Evolutionary conservation across 2,113 vertebrate species (phyloP), one percentile per base, ranked within the genome.

Genomic region (Rallus limicola): DNA sequence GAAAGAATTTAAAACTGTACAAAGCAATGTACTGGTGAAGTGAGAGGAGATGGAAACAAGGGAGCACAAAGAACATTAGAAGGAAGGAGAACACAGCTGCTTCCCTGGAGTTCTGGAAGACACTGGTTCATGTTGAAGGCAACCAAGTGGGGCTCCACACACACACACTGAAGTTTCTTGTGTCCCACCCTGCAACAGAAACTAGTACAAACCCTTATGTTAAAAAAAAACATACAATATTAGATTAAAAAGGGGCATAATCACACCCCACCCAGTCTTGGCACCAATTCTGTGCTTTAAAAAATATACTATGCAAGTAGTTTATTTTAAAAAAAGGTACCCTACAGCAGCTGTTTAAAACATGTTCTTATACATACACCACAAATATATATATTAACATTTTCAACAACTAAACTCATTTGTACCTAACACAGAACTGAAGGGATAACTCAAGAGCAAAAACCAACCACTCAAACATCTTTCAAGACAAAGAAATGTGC

Each of bases 381-480:
- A 97, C 96, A 97, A 94, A 97, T 96, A 97, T 97, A 98, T 97
- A 98, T 98, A 98, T 97, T 98, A 98, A 98, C 98, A 98, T 98
- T 97, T 98, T 97, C 97, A 97, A 98, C 97, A 97, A 97, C 98
- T 97, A 98, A 97, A 98, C 93, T 97, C 96, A 97, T 97, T 96
- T 98, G 98, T 98, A 98, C 98, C 98, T 98, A 97, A 97, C 95
- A 97, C 94, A 97, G 95, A 97, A 96, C 95, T 42, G 93, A 97
- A 93, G 42, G 76, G 86, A 77, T 91, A 96, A 95, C 72, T 95
- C 94, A 76, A 95, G 88, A 96, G 95, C 36, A 88, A 94, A 91
- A 65, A 58, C 15, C 92, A 95, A 95, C 77, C 94, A 95, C 78
- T 89, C 96, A 82, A 94, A 97, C 91, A 90, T 90, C 34, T 90